Base-by-base conservation (phyloP, 2,797 vertebrate species). In the Erethizon dorsatum region DNA sequence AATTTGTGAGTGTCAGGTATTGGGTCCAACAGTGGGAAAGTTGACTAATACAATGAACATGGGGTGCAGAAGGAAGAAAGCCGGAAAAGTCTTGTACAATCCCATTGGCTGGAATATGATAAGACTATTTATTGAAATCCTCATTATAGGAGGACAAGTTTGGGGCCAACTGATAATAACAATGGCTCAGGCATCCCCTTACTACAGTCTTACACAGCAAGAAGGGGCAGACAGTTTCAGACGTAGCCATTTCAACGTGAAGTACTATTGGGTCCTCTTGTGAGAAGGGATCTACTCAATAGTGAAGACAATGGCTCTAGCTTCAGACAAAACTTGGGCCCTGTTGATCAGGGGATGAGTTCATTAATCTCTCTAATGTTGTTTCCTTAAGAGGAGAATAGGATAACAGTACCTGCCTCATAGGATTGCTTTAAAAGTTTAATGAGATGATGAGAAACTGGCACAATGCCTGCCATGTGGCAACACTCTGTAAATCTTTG, bases 341-440 rank as follows among this genome's bases (percentile, higher is more conserved):
- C 87, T 65, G 28, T 83, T 94, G 63, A 89, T 69, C 78, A 91
- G 65, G 57, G 65, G 92, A 78, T 73, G 90, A 88, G 45, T 67
- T 82, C n/a, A 87, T 92, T 52, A 86, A 92, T 85, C 63, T 94
- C 31, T 73, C 33, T 86, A 90, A 73, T 88, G 47, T 75, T 95
- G 88, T 89, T 75, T 91, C 83, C 88, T 93, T 90, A 93, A 93
- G 71, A 86, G 87, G 31, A 94, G 96, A 90, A 83, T 80, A 41
- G 59, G 50, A 73, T 88, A 89, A 75, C 12, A 91, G 52, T 83
- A 54, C 63, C 50, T 91, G 94, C 20, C 37, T 96, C 93, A 71
- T 26, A 59, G 91, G 69, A 50, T 69, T 79, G 4, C 50, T 90
- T 45, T 88, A 61, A 83, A 78, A 83, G 67, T 87, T 97, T 97